A percentile compares a stretch with the other conserved stretches of the same genome.
phyloP scores from a whole-genome alignment of 2,113 vertebrate genomes.

The Corythornis madagascariensis region DNA sequence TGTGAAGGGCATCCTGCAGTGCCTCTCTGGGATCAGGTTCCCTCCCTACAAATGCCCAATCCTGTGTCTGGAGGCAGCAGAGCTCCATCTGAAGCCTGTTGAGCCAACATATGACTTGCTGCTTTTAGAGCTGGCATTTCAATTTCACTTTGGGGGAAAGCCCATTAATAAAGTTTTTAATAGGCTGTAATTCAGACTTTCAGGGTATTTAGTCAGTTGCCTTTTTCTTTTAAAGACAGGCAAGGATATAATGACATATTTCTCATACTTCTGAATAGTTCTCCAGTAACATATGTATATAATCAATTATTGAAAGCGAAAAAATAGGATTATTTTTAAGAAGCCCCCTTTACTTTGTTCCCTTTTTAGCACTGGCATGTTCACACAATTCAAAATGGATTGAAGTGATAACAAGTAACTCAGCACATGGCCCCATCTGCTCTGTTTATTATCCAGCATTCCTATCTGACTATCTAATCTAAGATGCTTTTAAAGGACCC shows the following conservation, averaged over 20 bases:
- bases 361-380: background rate
- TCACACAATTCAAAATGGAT: background rate
- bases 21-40: slow-evolving; percentile 56
- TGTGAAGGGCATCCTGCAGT: slow-evolving; percentile 48
- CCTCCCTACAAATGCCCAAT: background rate
- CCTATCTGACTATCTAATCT: slow-evolving; percentile 47
- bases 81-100: background rate
- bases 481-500: slow-evolving; percentile 45
- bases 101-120: background rate
- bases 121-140: background rate
- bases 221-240: background rate
- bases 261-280: background rate
- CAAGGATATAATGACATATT: background rate
- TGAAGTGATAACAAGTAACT: background rate
- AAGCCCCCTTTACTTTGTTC: background rate
- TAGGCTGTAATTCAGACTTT: background rate
- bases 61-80: background rate
- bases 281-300: background rate
- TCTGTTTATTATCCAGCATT: slow-evolving; percentile 34
- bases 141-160: background rate
- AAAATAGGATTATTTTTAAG: background rate
- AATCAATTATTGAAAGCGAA: background rate
- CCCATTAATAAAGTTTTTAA: background rate
- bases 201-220: background rate
- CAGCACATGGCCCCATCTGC: slow-evolving; percentile 35